Percentiles rank a stretch among this genome's conserved stretches.
Evolutionary conservation across 30 jellyfish, hydroid and myxozoan genomes (phyloP).

Genomic region (Aurelia aurita): DNA sequence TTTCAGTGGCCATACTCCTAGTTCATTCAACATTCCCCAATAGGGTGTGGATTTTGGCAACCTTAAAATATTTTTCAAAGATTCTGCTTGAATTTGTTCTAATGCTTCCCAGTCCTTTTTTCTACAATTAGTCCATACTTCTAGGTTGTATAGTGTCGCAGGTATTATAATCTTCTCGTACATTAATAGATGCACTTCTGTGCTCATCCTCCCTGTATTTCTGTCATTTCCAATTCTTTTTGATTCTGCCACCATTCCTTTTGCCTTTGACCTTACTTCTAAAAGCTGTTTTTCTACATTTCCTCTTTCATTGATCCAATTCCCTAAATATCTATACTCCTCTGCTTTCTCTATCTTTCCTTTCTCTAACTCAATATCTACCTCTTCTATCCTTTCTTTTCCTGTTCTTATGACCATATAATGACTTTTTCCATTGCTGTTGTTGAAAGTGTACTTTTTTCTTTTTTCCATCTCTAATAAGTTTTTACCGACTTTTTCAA

Average conservation of each 20-base stretch:
- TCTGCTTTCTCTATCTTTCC: conserved; percentile 5
- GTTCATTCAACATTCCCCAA: conserved; percentile 13
- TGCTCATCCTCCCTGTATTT: conserved; percentile 9
- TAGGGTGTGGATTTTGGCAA: conserved; percentile 17
- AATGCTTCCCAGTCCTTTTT: conserved; percentile 2
- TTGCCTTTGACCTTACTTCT: background rate
- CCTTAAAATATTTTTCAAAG: background rate
- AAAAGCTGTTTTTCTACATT: conserved; percentile 1
- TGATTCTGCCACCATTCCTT: conserved; percentile 11
- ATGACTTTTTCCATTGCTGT: conserved; percentile 5
- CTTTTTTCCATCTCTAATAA: too few species aligned
- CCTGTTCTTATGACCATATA: conserved; percentile 34
- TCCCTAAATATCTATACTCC: conserved; percentile 22
- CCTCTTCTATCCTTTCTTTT: conserved; percentile 13
- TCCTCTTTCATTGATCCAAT: conserved; percentile 6
- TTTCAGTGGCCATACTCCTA: background rate
- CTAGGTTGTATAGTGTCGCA: conserved; percentile 15
- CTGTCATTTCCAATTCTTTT: conserved; percentile 4
- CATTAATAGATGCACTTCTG: background rate
- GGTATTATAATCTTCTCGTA: conserved; percentile 29
- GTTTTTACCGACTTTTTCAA: too few species aligned
- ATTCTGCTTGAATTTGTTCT: conserved; percentile 25
- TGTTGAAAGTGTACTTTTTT: too few species aligned
- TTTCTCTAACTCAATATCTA: conserved; percentile 4
- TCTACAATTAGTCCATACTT: background rate